Evolutionary conservation across 2,113 vertebrate species (phyloP).

Genomic region (Corythornis vintsioides): DNA sequence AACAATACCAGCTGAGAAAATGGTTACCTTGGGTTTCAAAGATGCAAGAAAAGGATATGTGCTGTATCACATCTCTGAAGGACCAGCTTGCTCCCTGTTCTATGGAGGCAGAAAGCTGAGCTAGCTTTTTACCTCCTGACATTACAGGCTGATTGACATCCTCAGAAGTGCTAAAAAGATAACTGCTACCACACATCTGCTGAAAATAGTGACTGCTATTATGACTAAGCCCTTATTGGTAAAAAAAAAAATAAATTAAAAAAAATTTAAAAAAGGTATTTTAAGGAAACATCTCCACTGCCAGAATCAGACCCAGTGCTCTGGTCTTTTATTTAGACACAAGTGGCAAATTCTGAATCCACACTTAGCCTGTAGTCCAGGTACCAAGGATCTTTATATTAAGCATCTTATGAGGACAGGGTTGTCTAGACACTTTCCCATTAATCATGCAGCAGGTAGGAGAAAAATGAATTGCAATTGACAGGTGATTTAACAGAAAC

Average conservation of each 20-base stretch:
- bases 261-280: not conserved
- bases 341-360: not conserved
- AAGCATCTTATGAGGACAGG: not conserved
- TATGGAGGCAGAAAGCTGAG: constrained; percentile 1
- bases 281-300: not conserved
- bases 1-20: not conserved
- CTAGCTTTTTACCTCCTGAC: not conserved
- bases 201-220: constrained; percentile 35
- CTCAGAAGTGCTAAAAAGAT: not conserved
- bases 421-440: not conserved
- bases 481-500: not conserved
- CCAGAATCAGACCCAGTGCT: not conserved
- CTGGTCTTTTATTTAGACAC: not conserved
- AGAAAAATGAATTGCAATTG: not conserved
- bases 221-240: not conserved
- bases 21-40: not conserved
- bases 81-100: not conserved
- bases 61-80: not conserved
- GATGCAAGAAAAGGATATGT: not conserved
- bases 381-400: not conserved
- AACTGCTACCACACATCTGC: constrained; percentile 28
- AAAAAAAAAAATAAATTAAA: not conserved
- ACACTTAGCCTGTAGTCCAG: not conserved
- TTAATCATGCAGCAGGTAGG: not conserved
- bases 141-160: not conserved